These are phyloP conservation scores for Elaphurus davidianus DNA, from an alignment of 2,113 vertebrate species.

Conservation along the genomic window DNA sequence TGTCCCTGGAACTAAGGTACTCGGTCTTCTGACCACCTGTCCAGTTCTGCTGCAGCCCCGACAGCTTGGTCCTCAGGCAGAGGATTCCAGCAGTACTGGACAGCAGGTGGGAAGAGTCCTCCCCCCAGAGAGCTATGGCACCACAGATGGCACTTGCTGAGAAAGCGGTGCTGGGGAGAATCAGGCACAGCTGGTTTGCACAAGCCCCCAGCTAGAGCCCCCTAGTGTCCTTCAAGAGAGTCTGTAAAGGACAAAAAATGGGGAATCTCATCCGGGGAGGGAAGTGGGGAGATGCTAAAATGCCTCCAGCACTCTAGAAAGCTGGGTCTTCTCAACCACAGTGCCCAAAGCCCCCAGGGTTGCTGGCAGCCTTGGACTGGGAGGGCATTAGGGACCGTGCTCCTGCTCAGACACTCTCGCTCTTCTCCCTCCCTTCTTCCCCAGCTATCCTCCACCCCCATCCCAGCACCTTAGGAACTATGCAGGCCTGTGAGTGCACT, in stretches of 20 bases:
- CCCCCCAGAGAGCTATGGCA: background rate
- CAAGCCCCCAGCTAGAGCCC: background rate
- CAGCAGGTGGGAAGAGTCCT: background rate
- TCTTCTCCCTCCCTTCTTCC: background rate
- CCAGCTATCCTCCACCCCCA: no score
- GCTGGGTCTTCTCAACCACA: background rate
- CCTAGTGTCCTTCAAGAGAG: background rate
- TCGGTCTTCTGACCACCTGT: background rate
- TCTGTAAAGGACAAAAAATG: background rate
- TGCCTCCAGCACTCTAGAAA: background rate
- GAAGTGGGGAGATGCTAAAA: background rate
- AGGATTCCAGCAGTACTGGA: background rate
- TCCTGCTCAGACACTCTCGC: background rate
- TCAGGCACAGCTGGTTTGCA: background rate
- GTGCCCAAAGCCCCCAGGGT: background rate
- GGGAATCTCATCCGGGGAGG: rapidly evolving
- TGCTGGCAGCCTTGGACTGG: background rate
- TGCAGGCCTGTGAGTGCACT: rapidly evolving
- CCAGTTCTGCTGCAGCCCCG: background rate
- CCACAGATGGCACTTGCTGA: background rate
- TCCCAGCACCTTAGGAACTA: background rate
- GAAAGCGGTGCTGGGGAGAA: background rate
- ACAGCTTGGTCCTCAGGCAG: background rate
- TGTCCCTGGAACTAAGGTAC: background rate
- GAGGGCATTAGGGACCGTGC: background rate